Evolutionary conservation across 2,888 invertebrate genomes (phyloP).

Genomic region (Apotomis capreana): DNA sequence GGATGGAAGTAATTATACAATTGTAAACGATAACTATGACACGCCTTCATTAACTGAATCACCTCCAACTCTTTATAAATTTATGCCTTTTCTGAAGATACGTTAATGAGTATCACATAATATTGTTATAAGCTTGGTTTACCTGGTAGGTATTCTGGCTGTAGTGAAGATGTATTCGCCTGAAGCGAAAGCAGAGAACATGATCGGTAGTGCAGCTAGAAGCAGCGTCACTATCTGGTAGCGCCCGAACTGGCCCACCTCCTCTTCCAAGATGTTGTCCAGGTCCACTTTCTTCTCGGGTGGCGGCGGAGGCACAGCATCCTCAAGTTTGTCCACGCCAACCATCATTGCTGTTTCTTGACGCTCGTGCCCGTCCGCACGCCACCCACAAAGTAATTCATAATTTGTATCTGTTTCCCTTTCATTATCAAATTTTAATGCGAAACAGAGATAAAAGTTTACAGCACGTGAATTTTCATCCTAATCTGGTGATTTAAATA

Average conservation of each 20-base stretch:
- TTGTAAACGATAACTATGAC: too few relatives aligned
- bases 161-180: constrained; percentile 78
- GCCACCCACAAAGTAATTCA: background rate
- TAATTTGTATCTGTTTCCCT: background rate
- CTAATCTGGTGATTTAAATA: background rate
- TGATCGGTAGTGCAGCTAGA: constrained; percentile 69
- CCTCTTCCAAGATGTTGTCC: constrained; percentile 68
- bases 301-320: background rate
- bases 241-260: constrained; percentile 73
- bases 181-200: constrained; percentile 74
- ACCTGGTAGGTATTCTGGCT: constrained; percentile 74
- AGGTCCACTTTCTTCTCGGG: constrained; percentile 56
- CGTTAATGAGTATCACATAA: too few relatives aligned
- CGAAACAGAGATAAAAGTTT: constrained; percentile 10
- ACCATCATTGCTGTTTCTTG: background rate
- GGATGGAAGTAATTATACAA: too few relatives aligned
- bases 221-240: constrained; percentile 70
- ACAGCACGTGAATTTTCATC: background rate
- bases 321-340: constrained; percentile 12
- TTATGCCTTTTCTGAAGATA: too few relatives aligned
- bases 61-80: too few relatives aligned
- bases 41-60: too few relatives aligned
- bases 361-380: background rate
- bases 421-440: constrained; percentile 4
- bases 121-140: constrained; percentile 2